Evolutionary conservation across 2,888 invertebrate genomes (phyloP).

Genomic region (Cantharis rustica): DNA sequence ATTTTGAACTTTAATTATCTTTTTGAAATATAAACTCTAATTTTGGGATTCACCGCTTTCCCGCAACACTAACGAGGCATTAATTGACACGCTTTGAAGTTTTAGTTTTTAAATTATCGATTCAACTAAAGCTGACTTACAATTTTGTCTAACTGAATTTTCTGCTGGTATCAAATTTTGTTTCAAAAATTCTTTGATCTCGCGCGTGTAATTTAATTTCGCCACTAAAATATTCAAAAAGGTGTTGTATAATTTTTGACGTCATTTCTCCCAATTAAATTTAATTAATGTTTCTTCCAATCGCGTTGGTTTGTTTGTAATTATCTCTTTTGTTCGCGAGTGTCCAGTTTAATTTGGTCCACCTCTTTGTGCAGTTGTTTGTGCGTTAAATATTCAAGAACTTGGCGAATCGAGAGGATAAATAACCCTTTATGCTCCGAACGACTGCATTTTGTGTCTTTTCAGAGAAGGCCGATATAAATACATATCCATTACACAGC

Average conservation of each 20-base stretch:
- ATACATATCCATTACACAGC: slow-evolving; percentile 27
- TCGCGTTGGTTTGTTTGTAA: not conserved
- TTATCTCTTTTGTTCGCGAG: not conserved
- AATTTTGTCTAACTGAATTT: not conserved
- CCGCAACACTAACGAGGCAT: not conserved
- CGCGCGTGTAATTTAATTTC: not conserved
- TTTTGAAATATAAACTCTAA: not conserved
- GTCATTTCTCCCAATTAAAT: not conserved
- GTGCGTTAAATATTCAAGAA: slow-evolving; percentile 9
- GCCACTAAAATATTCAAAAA: not conserved
- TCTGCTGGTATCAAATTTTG: not conserved
- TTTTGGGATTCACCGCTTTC: not conserved
- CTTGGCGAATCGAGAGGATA: slow-evolving; percentile 10
- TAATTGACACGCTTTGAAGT: not conserved
- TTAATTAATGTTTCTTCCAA: not conserved
- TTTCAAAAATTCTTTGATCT: not conserved
- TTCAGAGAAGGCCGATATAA: slow-evolving; percentile 29
- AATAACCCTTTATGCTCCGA: slow-evolving; percentile 26
- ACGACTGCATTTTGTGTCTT: slow-evolving; percentile 25
- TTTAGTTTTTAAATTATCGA: not conserved
- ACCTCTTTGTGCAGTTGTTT: not conserved
- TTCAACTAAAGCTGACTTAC: not conserved
- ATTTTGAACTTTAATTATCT: not conserved
- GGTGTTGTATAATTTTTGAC: not conserved
- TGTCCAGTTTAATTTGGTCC: not conserved